Evolutionary conservation across 2,113 vertebrate species (phyloP).

Genomic region (Aptenodytes forsteri): DNA sequence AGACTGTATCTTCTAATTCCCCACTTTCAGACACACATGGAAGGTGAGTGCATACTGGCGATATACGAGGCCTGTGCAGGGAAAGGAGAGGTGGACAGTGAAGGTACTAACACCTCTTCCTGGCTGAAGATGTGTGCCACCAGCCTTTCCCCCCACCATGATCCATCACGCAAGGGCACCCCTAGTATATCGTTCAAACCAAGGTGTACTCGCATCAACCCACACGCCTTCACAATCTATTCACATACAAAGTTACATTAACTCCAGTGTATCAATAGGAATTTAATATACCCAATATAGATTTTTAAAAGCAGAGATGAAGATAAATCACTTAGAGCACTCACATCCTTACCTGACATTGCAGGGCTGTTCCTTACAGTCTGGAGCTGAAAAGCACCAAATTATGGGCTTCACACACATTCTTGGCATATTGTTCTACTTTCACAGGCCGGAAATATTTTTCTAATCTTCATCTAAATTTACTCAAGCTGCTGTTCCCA

Average conservation of each 20-base stretch:
- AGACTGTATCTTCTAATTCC: background rate
- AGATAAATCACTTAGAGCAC: background rate
- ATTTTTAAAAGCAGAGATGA: background rate
- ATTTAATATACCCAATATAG: background rate
- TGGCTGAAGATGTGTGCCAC: background rate
- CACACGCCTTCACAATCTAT: background rate
- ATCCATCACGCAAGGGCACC: background rate
- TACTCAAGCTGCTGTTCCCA: background rate
- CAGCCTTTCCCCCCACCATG: rapidly evolving
- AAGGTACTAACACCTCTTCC: background rate
- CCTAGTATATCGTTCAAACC: background rate
- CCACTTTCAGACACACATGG: background rate
- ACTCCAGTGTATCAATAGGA: background rate
- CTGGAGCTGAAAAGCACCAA: background rate
- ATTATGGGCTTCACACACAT: background rate
- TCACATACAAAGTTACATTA: rapidly evolving
- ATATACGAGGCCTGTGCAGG: rapidly evolving
- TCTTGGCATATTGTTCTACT: background rate
- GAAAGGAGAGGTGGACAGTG: background rate
- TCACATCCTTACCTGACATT: background rate
- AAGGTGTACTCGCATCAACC: background rate
- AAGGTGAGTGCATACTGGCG: rapidly evolving
- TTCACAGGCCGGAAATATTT: conserved; percentile 6
- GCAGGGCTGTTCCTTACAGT: background rate
- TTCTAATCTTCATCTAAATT: background rate